Evolutionary conservation across 1,140 invertebrate genomes (phyloP).

Genomic region (Pseudomyrmex sp.): DNA sequence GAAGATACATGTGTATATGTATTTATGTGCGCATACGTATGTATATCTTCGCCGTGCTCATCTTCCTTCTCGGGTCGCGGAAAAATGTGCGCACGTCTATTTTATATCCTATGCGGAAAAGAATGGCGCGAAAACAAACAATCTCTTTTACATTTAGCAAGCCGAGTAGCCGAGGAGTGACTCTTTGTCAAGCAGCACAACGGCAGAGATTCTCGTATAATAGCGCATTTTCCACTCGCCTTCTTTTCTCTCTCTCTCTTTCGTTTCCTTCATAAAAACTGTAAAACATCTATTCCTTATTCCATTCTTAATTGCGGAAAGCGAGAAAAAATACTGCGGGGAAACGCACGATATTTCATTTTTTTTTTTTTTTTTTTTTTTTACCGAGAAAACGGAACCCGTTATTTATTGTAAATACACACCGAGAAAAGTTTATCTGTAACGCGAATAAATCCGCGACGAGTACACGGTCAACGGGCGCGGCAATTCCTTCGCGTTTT

Average conservation of each 20-base stretch:
- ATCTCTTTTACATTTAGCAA: slow-evolving; percentile 39
- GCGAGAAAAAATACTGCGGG: background rate
- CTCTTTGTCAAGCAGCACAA: slow-evolving; percentile 2
- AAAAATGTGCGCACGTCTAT: background rate
- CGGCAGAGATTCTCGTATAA: background rate
- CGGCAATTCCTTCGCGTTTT: slow-evolving; percentile 4
- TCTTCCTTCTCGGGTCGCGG: background rate
- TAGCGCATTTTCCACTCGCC: too few species aligned
- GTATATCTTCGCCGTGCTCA: background rate
- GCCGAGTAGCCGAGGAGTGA: background rate
- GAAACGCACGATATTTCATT: background rate
- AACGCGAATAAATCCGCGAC: background rate
- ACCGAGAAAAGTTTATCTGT: too few species aligned
- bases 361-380: background rate
- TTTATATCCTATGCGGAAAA: background rate
- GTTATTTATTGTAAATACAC: too few species aligned
- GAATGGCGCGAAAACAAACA: slow-evolving; percentile 13
- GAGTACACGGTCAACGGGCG: background rate
- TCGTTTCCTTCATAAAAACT: too few species aligned
- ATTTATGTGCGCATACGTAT: too few species aligned
- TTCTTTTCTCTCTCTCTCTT: background rate
- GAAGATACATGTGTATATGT: too few species aligned
- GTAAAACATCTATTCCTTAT: background rate
- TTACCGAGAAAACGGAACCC: too few species aligned
- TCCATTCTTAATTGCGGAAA: slow-evolving; percentile 28